Evolutionary conservation across 2,113 vertebrate species (phyloP).

Genomic region (Abramis brama): DNA sequence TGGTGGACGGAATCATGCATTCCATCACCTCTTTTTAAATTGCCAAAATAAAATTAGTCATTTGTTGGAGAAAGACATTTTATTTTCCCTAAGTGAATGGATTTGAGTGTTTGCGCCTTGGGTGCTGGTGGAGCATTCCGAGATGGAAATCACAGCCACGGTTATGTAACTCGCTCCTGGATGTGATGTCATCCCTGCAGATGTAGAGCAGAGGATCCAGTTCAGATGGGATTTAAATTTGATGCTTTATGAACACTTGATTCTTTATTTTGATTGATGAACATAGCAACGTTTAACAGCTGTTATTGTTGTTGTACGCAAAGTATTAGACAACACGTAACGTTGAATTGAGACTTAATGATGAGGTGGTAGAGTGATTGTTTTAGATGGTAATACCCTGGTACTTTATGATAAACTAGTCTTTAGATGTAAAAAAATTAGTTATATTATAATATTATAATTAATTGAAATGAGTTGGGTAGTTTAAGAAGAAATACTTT

Average conservation of each 20-base stretch:
- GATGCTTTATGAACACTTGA: neutral
- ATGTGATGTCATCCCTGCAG: conserved; percentile 31
- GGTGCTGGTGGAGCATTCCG: conserved; percentile 18
- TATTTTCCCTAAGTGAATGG: conserved; percentile 34
- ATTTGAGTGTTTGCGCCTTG: conserved; percentile 26
- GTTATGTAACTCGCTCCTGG: conserved; percentile 32
- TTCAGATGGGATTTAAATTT: conserved; percentile 29
- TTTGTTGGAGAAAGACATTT: conserved; percentile 25
- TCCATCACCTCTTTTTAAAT: conserved; percentile 9
- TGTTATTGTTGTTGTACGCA: conserved; percentile 12
- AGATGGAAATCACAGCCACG: conserved; percentile 33
- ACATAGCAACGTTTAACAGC: conserved; percentile 35
- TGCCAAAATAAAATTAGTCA: conserved; percentile 35
- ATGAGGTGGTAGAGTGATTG: neutral
- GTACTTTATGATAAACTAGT: neutral
- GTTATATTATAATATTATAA: too few species aligned
- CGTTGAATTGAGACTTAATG: neutral
- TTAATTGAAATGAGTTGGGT: too few species aligned
- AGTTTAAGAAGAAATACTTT: neutral
- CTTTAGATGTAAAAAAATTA: neutral
- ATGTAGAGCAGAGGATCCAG: conserved; percentile 28
- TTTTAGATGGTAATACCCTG: neutral
- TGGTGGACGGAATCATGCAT: conserved; percentile 11
- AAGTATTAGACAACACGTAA: neutral
- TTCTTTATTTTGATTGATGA: conserved; percentile 17